Evolutionary conservation across 2,888 invertebrate genomes (phyloP).

Genomic region (Carterocephalus palaemon): DNA sequence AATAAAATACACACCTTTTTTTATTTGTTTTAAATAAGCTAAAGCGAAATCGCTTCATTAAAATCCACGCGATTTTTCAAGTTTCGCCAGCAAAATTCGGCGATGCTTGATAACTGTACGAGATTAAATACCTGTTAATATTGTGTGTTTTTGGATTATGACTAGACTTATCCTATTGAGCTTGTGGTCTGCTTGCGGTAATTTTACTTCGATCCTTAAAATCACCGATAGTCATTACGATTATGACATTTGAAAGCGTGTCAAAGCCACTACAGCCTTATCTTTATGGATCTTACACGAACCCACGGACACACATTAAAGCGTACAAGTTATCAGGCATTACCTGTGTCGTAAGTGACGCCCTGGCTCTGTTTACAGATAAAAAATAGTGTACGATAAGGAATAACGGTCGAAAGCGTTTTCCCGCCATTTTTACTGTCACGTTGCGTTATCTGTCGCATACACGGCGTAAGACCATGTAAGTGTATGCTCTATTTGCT

Average conservation of each 20-base stretch:
- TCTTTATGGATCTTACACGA: conserved; percentile 29
- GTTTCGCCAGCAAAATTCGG: no score
- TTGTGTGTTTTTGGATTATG: not conserved
- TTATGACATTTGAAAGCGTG: conserved; percentile 22
- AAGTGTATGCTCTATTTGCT: conserved; percentile 58
- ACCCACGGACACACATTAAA: conserved; percentile 37
- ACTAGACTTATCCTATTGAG: not conserved
- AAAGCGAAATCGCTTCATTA: no score
- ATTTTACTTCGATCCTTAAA: not conserved
- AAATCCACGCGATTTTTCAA: no score
- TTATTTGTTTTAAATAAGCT: conserved; percentile 10
- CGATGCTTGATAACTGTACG: no score
- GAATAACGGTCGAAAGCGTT: conserved; percentile 53
- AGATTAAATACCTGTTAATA: not conserved
- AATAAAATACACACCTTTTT: no score
- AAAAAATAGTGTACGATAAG: conserved; percentile 55
- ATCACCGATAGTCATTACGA: conserved; percentile 9
- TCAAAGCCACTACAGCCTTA: conserved; percentile 30
- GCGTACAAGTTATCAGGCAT: conserved; percentile 46
- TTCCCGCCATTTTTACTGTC: conserved; percentile 62
- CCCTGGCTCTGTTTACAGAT: conserved; percentile 55
- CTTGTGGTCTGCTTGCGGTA: no score
- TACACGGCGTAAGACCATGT: conserved; percentile 39
- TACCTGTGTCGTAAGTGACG: conserved; percentile 46
- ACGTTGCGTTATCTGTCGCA: conserved; percentile 48